Conservation (phyloP, 1,140 invertebrate genomes). For the Dryas iulia region DNA sequence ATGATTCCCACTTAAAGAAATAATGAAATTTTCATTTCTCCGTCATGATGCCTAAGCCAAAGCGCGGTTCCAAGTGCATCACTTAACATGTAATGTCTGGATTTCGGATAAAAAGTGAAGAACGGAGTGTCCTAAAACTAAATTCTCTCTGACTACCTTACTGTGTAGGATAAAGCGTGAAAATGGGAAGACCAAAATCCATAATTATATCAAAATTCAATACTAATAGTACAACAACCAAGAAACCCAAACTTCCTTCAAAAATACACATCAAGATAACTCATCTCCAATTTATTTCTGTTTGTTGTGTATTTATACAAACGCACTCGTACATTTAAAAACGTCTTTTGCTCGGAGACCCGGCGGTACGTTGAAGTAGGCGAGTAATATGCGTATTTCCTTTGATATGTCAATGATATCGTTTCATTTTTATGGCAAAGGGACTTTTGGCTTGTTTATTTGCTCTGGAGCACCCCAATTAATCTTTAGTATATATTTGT, state of each 20-base stretch:
- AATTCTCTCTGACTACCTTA: too few relatives aligned
- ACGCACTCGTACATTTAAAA: background rate
- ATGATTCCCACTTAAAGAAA: too few relatives aligned
- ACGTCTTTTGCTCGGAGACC: background rate
- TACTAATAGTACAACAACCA: too few relatives aligned
- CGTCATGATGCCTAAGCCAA: too few relatives aligned
- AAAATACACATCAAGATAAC: background rate
- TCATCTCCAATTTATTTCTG: background rate
- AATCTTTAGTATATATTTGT: constrained; percentile 6
- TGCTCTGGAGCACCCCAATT: constrained; percentile 13
- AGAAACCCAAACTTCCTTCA: background rate
- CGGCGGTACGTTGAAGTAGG: background rate
- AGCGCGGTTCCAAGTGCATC: too few relatives aligned
- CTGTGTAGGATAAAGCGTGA: too few relatives aligned
- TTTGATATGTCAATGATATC: constrained; percentile 12
- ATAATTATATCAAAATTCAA: too few relatives aligned
- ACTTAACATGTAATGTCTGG: too few relatives aligned
- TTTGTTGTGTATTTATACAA: background rate
- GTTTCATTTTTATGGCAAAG: constrained; percentile 5
- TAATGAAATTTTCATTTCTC: too few relatives aligned
- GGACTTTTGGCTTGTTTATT: constrained; percentile 7
- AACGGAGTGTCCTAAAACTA: too few relatives aligned
- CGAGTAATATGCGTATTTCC: background rate
- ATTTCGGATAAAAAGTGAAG: too few relatives aligned
- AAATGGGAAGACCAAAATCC: too few relatives aligned